These are phyloP conservation scores for Scomber scombrus DNA, from an alignment of 2,113 vertebrate species.

Conservation along the genomic window DNA sequence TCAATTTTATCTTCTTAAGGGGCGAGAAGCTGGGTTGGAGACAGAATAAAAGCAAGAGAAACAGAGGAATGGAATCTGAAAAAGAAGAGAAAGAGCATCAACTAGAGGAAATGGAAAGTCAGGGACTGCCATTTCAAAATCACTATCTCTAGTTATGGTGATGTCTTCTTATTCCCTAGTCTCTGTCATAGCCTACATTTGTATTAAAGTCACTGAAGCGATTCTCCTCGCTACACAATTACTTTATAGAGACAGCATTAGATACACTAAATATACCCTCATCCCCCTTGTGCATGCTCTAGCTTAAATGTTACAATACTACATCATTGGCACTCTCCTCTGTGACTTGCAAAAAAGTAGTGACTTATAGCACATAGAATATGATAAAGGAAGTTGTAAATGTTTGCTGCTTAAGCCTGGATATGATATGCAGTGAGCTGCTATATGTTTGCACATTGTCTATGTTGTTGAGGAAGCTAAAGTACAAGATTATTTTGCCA, in stretches of 20 bases:
- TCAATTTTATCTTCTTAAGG: slow-evolving; percentile 44
- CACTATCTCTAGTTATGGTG: slow-evolving; percentile 43
- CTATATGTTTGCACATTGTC: background rate
- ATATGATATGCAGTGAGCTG: background rate
- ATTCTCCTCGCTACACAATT: slow-evolving; percentile 46
- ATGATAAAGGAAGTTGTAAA: slow-evolving; percentile 16
- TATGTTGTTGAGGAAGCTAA: slow-evolving; percentile 7
- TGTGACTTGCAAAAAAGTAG: slow-evolving; percentile 30
- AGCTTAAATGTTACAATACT: slow-evolving; percentile 49
- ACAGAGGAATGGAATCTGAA: slow-evolving; percentile 16
- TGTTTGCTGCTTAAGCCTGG: slow-evolving; percentile 18
- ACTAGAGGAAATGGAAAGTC: slow-evolving; percentile 41
- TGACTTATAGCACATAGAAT: slow-evolving; percentile 27
- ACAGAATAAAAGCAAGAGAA: slow-evolving; percentile 52
- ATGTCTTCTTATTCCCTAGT: slow-evolving; percentile 59
- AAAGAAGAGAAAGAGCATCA: slow-evolving; percentile 39
- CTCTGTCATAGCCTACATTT: slow-evolving; percentile 56
- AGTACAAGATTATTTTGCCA: slow-evolving; percentile 15
- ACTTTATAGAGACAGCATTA: slow-evolving; percentile 55
- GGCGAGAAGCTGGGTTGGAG: slow-evolving; percentile 27
- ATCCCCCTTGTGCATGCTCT: slow-evolving; percentile 31
- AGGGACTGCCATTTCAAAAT: slow-evolving; percentile 49
- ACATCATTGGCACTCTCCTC: slow-evolving; percentile 25
- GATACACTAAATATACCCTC: slow-evolving; percentile 58
- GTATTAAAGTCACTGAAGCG: slow-evolving; percentile 56